Evolutionary conservation across 2,113 vertebrate genomes (phyloP).

Genomic region (Trachemys scripta): DNA sequence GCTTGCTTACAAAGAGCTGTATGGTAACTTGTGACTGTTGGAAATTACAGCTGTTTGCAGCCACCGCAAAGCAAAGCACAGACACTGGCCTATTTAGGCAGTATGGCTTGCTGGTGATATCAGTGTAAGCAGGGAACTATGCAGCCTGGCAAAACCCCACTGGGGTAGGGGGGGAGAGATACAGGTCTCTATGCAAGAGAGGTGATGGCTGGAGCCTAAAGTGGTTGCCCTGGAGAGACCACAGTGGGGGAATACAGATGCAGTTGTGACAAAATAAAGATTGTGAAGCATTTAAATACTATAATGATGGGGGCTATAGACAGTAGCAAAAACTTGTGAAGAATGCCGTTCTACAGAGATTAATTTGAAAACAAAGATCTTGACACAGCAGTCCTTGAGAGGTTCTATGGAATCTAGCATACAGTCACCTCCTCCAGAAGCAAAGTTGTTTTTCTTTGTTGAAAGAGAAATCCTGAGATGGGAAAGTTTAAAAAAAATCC

Average conservation of each 20-base stretch:
- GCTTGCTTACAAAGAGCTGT: background rate
- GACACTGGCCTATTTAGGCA: background rate
- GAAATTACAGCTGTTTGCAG: background rate
- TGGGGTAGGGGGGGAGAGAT: background rate
- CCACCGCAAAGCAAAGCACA: background rate
- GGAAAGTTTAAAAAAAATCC: background rate
- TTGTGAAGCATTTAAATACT: too few species aligned
- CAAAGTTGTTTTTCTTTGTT: background rate
- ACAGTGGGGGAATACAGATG: too few species aligned
- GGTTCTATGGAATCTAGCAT: background rate
- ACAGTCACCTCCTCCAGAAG: fast-evolving
- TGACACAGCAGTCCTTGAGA: background rate
- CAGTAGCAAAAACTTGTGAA: background rate
- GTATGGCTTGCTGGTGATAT: background rate
- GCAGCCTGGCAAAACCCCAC: background rate
- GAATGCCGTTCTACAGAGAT: background rate
- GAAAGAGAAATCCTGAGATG: background rate
- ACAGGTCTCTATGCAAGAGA: background rate
- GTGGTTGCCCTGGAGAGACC: too few species aligned
- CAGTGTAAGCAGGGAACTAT: background rate
- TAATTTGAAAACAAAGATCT: background rate
- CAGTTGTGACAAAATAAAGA: too few species aligned
- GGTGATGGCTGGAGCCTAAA: too few species aligned
- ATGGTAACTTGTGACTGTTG: background rate
- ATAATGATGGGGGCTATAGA: background rate